phyloP scores from a whole-genome alignment of 2,888 invertebrate species.

The Noctua pronuba region DNA sequence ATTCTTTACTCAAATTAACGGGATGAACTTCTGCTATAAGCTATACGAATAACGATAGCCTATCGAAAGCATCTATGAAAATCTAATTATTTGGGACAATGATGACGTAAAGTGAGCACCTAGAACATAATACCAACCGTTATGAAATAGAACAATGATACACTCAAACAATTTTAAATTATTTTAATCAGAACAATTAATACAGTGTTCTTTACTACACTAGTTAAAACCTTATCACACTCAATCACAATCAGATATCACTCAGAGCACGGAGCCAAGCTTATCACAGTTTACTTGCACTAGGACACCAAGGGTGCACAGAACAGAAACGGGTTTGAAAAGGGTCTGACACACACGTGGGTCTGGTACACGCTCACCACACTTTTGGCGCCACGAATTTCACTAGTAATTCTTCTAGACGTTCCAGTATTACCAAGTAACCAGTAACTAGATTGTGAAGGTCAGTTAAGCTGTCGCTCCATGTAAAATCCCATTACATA shows the following conservation, averaged over 20 bases:
- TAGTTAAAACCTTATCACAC: background rate
- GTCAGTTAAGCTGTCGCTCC: background rate
- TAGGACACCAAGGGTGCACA: background rate
- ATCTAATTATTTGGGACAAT: background rate
- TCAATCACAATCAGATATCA: background rate
- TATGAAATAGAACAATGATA: background rate
- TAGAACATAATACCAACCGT: background rate
- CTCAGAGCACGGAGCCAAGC: background rate
- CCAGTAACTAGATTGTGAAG: background rate
- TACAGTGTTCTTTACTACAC: background rate
- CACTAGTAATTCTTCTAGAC: background rate
- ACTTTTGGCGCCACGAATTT: background rate
- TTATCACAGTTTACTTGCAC: background rate
- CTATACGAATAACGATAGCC: too few relatives aligned
- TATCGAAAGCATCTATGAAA: background rate
- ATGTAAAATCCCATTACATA: too few relatives aligned
- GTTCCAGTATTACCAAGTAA: background rate
- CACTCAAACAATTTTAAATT: background rate
- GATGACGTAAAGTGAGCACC: background rate
- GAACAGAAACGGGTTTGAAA: background rate
- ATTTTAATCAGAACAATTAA: background rate
- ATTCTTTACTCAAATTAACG: background rate
- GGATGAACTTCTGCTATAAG: background rate
- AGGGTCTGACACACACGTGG: background rate
- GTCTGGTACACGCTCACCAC: rapidly evolving